A percentile compares a stretch with the other conserved stretches of the same genome.
Evolutionary conservation across 2,113 vertebrate genomes (phyloP).

Genomic region (Tretioscincus oriximinensis): DNA sequence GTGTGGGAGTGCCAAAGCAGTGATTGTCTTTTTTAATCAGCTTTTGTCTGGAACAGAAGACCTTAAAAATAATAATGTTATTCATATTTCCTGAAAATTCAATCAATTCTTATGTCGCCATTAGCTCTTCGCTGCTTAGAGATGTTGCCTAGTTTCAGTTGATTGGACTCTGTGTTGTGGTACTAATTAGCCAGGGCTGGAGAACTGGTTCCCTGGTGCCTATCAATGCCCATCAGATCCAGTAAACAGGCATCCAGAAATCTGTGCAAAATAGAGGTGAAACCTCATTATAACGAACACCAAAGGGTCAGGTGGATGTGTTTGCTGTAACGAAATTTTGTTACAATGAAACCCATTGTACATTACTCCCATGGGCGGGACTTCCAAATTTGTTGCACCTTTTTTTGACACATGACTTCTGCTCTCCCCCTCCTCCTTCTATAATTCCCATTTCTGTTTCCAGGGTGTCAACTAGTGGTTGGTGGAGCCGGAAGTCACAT

Average conservation of each 20-base stretch:
- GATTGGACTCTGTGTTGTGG: neutral
- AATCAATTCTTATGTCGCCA: neutral
- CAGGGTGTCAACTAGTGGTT: too few relatives aligned
- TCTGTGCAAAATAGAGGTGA: neutral
- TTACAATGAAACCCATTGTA: too few relatives aligned
- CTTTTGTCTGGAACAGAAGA: neutral
- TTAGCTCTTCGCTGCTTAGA: neutral
- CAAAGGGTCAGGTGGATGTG: too few relatives aligned
- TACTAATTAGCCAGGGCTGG: neutral
- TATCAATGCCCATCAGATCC: neutral
- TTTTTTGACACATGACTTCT: too few relatives aligned
- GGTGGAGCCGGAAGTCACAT: too few relatives aligned
- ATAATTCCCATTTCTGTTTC: too few relatives aligned
- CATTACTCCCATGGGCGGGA: too few relatives aligned
- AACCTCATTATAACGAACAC: too few relatives aligned
- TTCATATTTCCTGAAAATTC: neutral
- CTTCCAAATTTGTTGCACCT: too few relatives aligned
- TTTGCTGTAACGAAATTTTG: too few relatives aligned
- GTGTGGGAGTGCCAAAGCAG: neutral
- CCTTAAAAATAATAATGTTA: neutral
- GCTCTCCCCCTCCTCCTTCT: too few relatives aligned
- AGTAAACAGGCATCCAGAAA: neutral
- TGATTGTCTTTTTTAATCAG: neutral
- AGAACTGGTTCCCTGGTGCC: slow-evolving; percentile 1
- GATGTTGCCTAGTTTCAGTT: neutral